Conservation (phyloP, 2,113 vertebrate species). For the Furnarius figulus region DNA sequence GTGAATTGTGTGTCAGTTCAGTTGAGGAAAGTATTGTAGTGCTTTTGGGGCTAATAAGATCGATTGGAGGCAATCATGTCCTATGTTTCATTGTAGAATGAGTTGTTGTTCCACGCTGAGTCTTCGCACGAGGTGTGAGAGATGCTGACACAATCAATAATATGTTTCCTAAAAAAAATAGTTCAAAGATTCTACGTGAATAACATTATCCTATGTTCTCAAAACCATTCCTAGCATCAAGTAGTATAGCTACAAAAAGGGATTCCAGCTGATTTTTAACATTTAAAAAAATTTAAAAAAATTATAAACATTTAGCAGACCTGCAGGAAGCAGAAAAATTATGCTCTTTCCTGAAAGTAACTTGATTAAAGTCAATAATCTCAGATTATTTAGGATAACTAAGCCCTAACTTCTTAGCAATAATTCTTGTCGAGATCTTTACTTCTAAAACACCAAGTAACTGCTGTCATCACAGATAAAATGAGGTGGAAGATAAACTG, state of each 20-base stretch:
- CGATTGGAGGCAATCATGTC: not conserved
- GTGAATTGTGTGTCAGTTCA: not conserved
- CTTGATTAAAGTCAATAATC: constrained; percentile 47
- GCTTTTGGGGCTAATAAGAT: constrained; percentile 10
- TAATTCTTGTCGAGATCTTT: not conserved
- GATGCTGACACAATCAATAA: constrained; percentile 61
- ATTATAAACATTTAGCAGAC: not conserved
- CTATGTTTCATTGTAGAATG: constrained; percentile 14
- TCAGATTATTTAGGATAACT: constrained; percentile 37
- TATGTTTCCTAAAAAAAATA: not conserved
- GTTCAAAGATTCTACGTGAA: constrained; percentile 57
- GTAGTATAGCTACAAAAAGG: not conserved
- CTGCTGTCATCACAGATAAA: not conserved
- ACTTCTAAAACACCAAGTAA: not conserved
- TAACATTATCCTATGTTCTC: constrained; percentile 61
- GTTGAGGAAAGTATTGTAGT: not conserved
- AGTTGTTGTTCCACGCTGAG: constrained; percentile 10
- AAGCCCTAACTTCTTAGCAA: not conserved
- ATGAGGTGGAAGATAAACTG: not conserved
- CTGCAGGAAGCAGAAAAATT: constrained; percentile 27
- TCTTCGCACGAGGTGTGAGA: not conserved
- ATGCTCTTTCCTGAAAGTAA: not conserved
- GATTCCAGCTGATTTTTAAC: constrained; percentile 40
- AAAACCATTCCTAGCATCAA: constrained; percentile 9
- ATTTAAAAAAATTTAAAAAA: not conserved